These are phyloP conservation scores for Drosophila meridiana DNA, from an alignment of 2,888 invertebrate genomes.

Conservation along the genomic window DNA sequence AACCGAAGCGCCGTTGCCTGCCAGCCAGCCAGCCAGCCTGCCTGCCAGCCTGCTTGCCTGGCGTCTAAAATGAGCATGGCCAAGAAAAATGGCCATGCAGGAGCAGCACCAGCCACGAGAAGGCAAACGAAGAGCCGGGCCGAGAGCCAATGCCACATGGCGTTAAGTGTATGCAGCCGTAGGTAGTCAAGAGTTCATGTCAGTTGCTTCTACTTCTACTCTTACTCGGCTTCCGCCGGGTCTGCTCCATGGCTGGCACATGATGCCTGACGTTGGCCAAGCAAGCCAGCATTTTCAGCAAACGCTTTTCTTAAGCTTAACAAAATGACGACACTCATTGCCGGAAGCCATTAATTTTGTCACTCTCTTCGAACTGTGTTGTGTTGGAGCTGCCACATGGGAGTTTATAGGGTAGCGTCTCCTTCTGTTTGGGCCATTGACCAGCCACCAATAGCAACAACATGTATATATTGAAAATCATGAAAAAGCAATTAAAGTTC, in stretches of 20 bases:
- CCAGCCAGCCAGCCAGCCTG: not conserved
- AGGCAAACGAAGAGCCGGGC: constrained; percentile 4
- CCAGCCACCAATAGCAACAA: constrained; percentile 23
- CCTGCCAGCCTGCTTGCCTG: not conserved
- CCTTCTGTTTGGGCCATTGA: constrained; percentile 35
- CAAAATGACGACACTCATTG: constrained; percentile 68
- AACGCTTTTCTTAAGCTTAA: constrained; percentile 54
- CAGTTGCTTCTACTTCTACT: constrained; percentile 25
- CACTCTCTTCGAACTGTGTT: constrained; percentile 63
- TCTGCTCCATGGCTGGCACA: constrained; percentile 42
- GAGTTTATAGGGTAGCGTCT: constrained; percentile 5
- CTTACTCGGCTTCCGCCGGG: constrained; percentile 19
- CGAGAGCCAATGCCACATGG: constrained; percentile 19
- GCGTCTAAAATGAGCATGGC: constrained; percentile 65
- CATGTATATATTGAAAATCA: constrained; percentile 65
- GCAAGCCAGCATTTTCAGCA: constrained; percentile 59
- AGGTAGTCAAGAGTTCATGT: constrained; percentile 61
- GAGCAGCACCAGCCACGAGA: constrained; percentile 22
- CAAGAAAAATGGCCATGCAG: constrained; percentile 77
- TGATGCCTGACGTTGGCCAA: constrained; percentile 45
- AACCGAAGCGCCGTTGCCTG: constrained; percentile 36
- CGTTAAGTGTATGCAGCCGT: constrained; percentile 59
- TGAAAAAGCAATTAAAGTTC: constrained; percentile 73
- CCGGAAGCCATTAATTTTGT: constrained; percentile 82
- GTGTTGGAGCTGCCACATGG: constrained; percentile 60